Conservation (phyloP, 2,888 invertebrate species). For the Leptopterna dolabrata region DNA sequence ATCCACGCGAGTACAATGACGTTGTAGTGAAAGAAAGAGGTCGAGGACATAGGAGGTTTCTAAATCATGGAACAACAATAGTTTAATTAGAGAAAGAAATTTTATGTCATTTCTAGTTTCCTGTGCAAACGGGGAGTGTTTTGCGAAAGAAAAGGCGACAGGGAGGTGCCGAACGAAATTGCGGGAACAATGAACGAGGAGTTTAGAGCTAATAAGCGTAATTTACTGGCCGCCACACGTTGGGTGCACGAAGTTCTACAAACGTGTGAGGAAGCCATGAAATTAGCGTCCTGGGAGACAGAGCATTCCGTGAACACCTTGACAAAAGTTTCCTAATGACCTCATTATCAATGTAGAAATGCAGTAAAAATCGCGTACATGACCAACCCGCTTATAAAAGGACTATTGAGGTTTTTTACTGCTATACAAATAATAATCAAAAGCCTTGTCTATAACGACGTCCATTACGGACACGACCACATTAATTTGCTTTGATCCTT, state of each 20-base stretch:
- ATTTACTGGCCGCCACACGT: background rate
- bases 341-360: background rate
- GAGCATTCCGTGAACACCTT: background rate
- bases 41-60: background rate
- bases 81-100: background rate
- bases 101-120: background rate
- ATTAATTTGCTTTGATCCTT: too few relatives aligned
- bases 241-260: background rate
- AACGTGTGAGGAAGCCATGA: background rate
- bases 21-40: background rate
- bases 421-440: too few relatives aligned
- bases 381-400: too few relatives aligned
- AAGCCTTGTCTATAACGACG: too few relatives aligned
- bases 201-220: background rate
- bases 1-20: background rate
- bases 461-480: too few relatives aligned
- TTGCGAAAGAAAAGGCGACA: background rate
- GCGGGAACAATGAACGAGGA: background rate
- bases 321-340: background rate
- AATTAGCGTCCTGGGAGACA: background rate
- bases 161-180: background rate
- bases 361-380: too few relatives aligned
- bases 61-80: background rate
- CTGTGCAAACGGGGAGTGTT: background rate
- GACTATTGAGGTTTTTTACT: too few relatives aligned